Base-by-base conservation (phyloP, 2,888 invertebrate genomes). In the Zootermopsis nevadensis region DNA sequence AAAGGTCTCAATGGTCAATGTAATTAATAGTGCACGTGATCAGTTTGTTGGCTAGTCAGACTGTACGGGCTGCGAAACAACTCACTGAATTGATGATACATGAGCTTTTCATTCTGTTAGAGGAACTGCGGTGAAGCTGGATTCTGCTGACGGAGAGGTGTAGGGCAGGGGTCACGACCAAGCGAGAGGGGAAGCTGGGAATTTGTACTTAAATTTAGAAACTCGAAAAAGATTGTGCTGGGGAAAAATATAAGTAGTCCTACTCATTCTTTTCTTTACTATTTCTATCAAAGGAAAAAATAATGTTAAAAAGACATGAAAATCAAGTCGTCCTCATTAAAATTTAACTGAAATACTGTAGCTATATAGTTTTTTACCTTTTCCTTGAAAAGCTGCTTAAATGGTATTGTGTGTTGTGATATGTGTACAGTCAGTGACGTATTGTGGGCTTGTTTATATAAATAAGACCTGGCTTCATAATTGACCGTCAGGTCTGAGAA, bases 261-360 rank as follows among this genome's bases (percentile, higher is more conserved):
- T 38, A 22, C 42, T 38, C 74, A 38, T 74, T 60, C 60, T 60
- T 69, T 38, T 38, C 74, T 74, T 74, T 74, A 19, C 74, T 74
- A 38, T 38, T 74, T 38, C 6, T 74, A 22, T 38, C 22, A 79
- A 79, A 66, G 38, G 38, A 79, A 38, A 60, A 79, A 79, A 79
- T 7, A 24, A 31, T 15, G 38, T 10, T 60, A 38, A 55, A 81
- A 48, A 77, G 69, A 74, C 53, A 81, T 35, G 42, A 31, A 81
- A 81, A 81, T 83, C 80, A 67, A 74, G 60, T 74, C 55, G 67
- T 79, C 33, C 79, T 83, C 83, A 83, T 83, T 83, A 83, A 83
- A 83, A 81, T 83, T 80, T 83, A 83, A 83, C 76, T 77, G 82
- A 72, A 82, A 77, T 76, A n/a, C n/a, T n/a, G n/a, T n/a, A n/a